Percentiles rank a stretch among this genome's conserved stretches.
Evolutionary conservation across 2,888 invertebrate genomes (phyloP).

Genomic region (Lucinisca nassula): DNA sequence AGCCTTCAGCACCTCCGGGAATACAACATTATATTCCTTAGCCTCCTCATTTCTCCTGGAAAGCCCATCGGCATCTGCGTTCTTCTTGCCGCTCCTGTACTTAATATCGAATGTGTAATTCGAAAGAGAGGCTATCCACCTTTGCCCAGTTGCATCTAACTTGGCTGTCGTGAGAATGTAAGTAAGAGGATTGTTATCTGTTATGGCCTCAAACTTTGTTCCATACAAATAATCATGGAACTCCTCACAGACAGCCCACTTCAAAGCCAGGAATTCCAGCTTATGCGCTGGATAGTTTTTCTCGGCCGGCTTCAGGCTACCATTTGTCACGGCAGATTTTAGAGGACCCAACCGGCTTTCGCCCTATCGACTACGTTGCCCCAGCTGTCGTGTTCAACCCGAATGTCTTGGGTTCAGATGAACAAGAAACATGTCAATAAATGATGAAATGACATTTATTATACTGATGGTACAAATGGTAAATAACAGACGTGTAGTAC

Average conservation of each 20-base stretch:
- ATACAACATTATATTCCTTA: too few species aligned
- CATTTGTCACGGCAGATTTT: too few species aligned
- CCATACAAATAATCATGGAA: not conserved
- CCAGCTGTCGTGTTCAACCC: too few species aligned
- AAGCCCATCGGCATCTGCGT: not conserved
- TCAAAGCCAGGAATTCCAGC: slow-evolving; percentile 4
- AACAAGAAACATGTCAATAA: too few species aligned
- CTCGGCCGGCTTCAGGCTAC: not conserved
- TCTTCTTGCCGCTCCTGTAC: not conserved
- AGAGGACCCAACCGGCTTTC: too few species aligned
- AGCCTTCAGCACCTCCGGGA: too few species aligned
- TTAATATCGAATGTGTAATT: not conserved
- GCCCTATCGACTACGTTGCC: too few species aligned
- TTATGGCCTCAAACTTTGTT: slow-evolving; percentile 4
- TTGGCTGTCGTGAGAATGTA: slow-evolving; percentile 1
- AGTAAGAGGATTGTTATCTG: not conserved
- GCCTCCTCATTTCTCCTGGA: not conserved
- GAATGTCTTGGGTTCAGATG: too few species aligned
- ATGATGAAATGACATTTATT: too few species aligned
- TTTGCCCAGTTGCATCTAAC: not conserved
- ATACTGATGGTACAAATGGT: too few species aligned
- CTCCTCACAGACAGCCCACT: slow-evolving; percentile 1
- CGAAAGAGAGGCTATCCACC: not conserved
- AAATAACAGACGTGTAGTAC: too few species aligned
- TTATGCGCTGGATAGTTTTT: not conserved